Evolutionary conservation across 2,888 invertebrate genomes (phyloP).

Genomic region (Tipula unca): DNA sequence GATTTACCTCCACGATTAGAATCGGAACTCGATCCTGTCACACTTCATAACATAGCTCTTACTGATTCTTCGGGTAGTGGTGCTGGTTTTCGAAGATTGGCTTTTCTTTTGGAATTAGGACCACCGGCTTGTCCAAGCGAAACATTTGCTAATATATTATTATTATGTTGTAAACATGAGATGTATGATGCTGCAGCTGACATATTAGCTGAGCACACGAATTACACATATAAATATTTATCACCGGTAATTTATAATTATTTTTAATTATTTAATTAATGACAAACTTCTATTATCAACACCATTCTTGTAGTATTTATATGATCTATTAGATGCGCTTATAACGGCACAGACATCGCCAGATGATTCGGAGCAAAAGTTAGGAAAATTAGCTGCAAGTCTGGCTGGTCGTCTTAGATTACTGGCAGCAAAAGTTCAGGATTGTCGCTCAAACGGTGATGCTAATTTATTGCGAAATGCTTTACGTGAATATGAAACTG

Average conservation of each 20-base stretch:
- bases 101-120: constrained; percentile 90
- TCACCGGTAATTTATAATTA: constrained; percentile 67
- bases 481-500: constrained; percentile 84
- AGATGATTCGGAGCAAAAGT: constrained; percentile 90
- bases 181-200: constrained; percentile 97
- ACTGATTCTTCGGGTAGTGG: constrained; percentile 88
- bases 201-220: constrained; percentile 93
- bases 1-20: constrained; percentile 92
- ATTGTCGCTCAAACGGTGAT: constrained; percentile 79
- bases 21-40: constrained; percentile 95
- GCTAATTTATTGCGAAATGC: constrained; percentile 83
- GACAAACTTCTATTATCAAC: not conserved
- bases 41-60: constrained; percentile 93
- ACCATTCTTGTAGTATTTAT: constrained; percentile 57
- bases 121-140: constrained; percentile 84
- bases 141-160: constrained; percentile 90
- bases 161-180: constrained; percentile 94
- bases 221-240: constrained; percentile 90
- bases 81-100: constrained; percentile 68
- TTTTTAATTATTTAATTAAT: not conserved
- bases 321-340: constrained; percentile 91
- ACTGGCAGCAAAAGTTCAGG: constrained; percentile 89
- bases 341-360: constrained; percentile 96
- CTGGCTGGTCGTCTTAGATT: constrained; percentile 85
- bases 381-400: constrained; percentile 87